Evolutionary conservation across 2,113 vertebrate genomes (phyloP).

Genomic region (Eonycteris spelaea): DNA sequence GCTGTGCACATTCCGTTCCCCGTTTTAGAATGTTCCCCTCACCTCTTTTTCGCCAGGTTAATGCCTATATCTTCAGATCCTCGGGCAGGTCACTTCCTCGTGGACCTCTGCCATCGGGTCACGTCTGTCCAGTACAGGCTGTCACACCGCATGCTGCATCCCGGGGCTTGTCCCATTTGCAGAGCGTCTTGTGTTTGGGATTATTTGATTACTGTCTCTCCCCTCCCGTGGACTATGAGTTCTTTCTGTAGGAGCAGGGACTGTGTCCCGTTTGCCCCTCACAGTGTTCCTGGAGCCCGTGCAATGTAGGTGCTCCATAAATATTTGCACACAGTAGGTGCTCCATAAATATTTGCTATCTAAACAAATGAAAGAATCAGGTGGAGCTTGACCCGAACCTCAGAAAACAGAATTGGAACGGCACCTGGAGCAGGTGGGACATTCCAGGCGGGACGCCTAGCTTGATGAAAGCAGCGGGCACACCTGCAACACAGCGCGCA

Average conservation of each 20-base stretch:
- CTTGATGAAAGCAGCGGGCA: not conserved
- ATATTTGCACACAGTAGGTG: not conserved
- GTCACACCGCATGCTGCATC: not conserved
- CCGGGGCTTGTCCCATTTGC: not conserved
- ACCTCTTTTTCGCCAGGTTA: not conserved
- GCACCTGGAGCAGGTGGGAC: not conserved
- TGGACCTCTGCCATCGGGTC: accelerated
- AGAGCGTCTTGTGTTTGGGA: not conserved
- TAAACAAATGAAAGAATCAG: not conserved
- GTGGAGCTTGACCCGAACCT: not conserved
- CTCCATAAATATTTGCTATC: not conserved
- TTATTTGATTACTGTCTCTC: not conserved
- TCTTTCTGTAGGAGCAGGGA: not conserved
- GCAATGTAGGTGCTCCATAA: not conserved
- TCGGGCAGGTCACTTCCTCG: not conserved
- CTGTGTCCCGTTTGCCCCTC: not conserved
- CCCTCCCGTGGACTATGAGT: not conserved
- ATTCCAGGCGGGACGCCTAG: not conserved
- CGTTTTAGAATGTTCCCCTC: not conserved
- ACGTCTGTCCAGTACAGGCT: not conserved
- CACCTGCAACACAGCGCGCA: not conserved
- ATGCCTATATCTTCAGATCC: not conserved
- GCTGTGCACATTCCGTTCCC: not conserved
- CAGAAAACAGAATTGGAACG: not conserved
- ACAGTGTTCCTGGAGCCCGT: not conserved